Evolutionary conservation across 2,797 vertebrate genomes (phyloP), one percentile per base, ranked within the genome.

Genomic region (Pygocentrus nattereri): DNA sequence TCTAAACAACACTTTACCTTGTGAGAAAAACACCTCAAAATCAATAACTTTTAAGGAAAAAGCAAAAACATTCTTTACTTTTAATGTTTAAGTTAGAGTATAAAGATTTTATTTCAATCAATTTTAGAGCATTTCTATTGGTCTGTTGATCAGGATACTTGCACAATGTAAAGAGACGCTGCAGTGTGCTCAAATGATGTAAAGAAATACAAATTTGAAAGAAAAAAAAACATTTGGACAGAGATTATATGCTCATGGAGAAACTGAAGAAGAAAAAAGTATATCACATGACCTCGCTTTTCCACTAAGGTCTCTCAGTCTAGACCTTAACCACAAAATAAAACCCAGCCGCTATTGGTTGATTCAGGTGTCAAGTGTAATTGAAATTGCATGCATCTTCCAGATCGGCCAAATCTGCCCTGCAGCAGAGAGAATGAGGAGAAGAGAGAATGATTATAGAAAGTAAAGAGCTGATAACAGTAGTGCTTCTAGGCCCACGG

Each of bases 351-450:
- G 5, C 34, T 38, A 70, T 49, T 61, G 68, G 41, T 34, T 69
- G 64, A 75, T 69, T 81, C 73, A 50, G 30, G 67, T 76, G 75
- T 83, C 78, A 50, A 41, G 52, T 27, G 71, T 67, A 78, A 83
- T 81, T 78, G 74, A 64, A 81, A 79, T 62, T 64, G 47, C 38
- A 21, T 64, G 49, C 15, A 72, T 67, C 73, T 59, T 16, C 54
- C 52, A 54, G 31, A 76, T 23, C 0, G 47, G 67, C 23, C 47
- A 49, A 25, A 68, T 77, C 65, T 72, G 50, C 58, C 61, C 72
- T 15, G 61, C 30, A 73, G n/a, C 25, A 31, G 12, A 70, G 19
- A 56, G 47, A 59, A 5, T 12, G 61, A 25, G 2, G 76, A 69
- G 41, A 76, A 50, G 44, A 44, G 64, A 62, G 82, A 71, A 67